Evolutionary conservation across 2,797 vertebrate species (phyloP).

Genomic region (Argyrosomus regius): DNA sequence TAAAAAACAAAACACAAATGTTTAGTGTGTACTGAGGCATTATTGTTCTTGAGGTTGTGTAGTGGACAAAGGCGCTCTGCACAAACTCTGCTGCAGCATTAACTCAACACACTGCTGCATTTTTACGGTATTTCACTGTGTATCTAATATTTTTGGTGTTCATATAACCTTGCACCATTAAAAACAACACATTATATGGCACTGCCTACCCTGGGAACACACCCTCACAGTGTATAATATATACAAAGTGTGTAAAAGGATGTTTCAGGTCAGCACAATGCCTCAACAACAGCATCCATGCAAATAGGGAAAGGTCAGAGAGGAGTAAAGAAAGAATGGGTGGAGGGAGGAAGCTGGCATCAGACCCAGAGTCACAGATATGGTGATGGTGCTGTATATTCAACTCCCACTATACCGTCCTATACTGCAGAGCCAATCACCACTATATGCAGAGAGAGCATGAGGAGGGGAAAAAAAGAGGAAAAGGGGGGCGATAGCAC

Average conservation of each 20-base stretch:
- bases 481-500: background rate
- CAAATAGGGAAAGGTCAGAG: conserved; percentile 73
- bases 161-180: conserved; percentile 42
- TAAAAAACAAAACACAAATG: conserved; percentile 14
- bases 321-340: conserved; percentile 44
- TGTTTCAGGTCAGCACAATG: conserved; percentile 64
- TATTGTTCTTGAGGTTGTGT: background rate
- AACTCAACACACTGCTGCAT: conserved; percentile 23
- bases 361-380: conserved; percentile 61
- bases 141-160: background rate
- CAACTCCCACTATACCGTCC: conserved; percentile 47
- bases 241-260: conserved; percentile 55
- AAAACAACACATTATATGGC: conserved; percentile 28
- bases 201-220: conserved; percentile 33
- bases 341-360: conserved; percentile 55
- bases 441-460: conserved; percentile 18
- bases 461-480: background rate
- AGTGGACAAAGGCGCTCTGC: background rate
- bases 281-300: conserved; percentile 60
- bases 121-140: background rate
- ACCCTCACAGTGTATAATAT: conserved; percentile 39
- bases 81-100: conserved; percentile 15
- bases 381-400: conserved; percentile 61
- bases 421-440: conserved; percentile 55
- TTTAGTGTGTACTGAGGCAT: background rate